Evolutionary conservation across 2,888 invertebrate species (phyloP), one percentile per base, ranked within the genome.

Genomic region (Linnaemya vulpina): DNA sequence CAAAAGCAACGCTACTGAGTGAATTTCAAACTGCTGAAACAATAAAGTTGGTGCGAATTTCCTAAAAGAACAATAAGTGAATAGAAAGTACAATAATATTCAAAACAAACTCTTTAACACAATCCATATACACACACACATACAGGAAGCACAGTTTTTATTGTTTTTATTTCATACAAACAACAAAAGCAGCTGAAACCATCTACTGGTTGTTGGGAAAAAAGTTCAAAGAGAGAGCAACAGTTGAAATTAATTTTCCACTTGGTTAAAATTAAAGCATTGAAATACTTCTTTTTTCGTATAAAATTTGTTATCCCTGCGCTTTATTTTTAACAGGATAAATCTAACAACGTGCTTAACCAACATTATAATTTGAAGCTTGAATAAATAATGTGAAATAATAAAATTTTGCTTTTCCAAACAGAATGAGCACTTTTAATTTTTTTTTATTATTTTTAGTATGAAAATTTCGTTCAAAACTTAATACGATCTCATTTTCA

Each of bases 21-120:
- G 25, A 22, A 70, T 46, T 65, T 20, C n/a, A 22, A 70, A 71
- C 22, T 62, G 62, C 63, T 53, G 55, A 30, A 62, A 78, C 63
- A 78, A 63, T 71, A 63, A 71, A 71, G 71, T 63, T 78, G 62
- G 78, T 78, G 78, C 38, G 53, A 78, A 63, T 78, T 78, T 78
- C 38, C 62, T 30, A 40, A 77, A 71, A 70, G 11, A 40, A 53
- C 22, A 58, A 43, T 55, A 22, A 43, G 35, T 8, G 13, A 20
- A 49, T 20, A 51, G 38, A 30, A 71, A 30, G 17, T 11, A 62
- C 46, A 60, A 43, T 53, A 43, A 55, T 30, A 75, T 75, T 30
- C 35, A 63, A 63, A 75, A 38, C 46, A 65, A 65, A 76, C 35
- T 46, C 67, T 35, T 46, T 3, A 38, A 46, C 46, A 11, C 22